These are phyloP conservation scores for Corythornis vintsioides DNA, from an alignment of 2,113 vertebrate genomes.

Conservation along the genomic window DNA sequence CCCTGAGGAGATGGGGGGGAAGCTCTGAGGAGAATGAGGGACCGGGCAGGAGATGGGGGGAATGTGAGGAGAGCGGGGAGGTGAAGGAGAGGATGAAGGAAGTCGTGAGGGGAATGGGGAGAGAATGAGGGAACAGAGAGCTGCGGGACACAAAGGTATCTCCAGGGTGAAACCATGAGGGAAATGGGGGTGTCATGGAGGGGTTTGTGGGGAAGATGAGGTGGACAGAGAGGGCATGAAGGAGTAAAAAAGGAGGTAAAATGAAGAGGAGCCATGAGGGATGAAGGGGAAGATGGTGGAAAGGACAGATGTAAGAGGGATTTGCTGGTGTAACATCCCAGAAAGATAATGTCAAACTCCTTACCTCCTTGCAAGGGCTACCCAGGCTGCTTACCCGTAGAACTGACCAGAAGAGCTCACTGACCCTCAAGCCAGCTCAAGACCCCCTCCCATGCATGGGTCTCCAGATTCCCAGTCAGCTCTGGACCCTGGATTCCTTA, in stretches of 20 bases:
- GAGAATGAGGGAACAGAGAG: no score
- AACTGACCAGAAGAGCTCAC: fast-evolving
- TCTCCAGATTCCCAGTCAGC: no score
- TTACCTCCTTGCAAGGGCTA: neutral
- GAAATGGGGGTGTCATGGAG: fast-evolving
- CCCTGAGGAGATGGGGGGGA: neutral
- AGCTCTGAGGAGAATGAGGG: neutral
- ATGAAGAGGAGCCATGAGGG: neutral
- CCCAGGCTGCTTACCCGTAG: neutral
- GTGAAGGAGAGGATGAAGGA: neutral
- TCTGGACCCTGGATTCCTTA: no score
- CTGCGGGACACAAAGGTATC: no score
- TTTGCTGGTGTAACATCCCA: neutral
- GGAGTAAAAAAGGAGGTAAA: neutral
- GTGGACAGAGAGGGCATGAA: neutral
- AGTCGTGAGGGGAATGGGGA: no score
- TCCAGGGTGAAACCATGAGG: neutral
- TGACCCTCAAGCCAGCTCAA: neutral
- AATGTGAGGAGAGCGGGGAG: neutral
- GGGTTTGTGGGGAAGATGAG: no score
- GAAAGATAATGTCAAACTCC: neutral
- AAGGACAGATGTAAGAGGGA: neutral
- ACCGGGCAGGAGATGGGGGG: no score
- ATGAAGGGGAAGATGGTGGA: neutral
- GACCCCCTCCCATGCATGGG: fast-evolving